Conservation (phyloP, 2,888 invertebrate genomes). For the Hemithea aestivaria region DNA sequence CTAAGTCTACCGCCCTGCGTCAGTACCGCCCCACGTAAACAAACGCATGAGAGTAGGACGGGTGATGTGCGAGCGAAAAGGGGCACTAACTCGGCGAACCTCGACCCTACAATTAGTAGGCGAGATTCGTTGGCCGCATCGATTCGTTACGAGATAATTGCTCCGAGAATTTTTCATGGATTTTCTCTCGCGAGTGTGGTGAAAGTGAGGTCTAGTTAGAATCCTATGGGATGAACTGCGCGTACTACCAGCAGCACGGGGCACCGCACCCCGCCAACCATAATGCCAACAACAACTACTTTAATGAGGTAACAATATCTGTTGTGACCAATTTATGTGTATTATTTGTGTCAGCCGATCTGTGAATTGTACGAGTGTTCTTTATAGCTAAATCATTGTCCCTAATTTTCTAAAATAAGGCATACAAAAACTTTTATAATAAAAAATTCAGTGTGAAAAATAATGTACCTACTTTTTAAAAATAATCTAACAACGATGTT, state of each 20-base stretch:
- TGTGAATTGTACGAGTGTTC: too few species aligned
- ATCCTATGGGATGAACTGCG: conserved; percentile 72
- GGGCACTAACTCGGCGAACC: conserved; percentile 40
- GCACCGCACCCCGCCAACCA: conserved; percentile 63
- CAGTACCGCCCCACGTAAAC: conserved; percentile 62
- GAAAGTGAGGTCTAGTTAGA: conserved; percentile 43
- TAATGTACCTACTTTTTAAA: too few species aligned
- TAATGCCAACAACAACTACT: conserved; percentile 67
- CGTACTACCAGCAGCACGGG: conserved; percentile 72
- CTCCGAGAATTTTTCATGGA: conserved; percentile 59
- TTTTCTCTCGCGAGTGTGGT: conserved; percentile 58
- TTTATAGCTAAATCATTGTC: too few species aligned
- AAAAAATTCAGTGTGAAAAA: too few species aligned
- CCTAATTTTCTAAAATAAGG: too few species aligned
- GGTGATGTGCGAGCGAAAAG: conserved; percentile 46
- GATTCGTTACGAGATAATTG: conserved; percentile 77
- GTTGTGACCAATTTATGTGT: too few species aligned
- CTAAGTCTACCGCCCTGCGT: conserved; percentile 62
- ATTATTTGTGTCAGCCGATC: too few species aligned
- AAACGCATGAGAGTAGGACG: conserved; percentile 54
- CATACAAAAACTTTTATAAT: too few species aligned
- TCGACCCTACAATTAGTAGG: conserved; percentile 77
- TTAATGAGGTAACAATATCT: conserved; percentile 65
- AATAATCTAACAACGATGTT: conserved; percentile 1
- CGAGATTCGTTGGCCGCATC: conserved; percentile 77